Percentiles rank a stretch among this genome's conserved stretches.
phyloP scores from a whole-genome alignment of 2,113 vertebrate genomes.

The Regulus satrapa region DNA sequence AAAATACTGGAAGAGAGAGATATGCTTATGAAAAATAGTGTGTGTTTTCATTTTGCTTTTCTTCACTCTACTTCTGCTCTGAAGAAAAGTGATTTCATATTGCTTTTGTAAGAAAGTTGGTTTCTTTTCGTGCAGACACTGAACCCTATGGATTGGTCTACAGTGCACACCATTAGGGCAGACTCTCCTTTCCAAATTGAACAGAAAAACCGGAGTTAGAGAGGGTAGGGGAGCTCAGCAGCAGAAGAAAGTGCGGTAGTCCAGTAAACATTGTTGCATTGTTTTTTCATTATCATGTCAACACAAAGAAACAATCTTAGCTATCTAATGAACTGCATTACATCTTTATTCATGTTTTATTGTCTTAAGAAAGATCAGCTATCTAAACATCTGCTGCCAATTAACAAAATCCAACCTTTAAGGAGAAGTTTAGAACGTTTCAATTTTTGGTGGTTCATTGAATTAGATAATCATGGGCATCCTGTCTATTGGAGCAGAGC shows the following conservation, averaged over 20 bases:
- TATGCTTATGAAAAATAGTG: neutral
- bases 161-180: neutral
- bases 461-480: neutral
- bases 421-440: neutral
- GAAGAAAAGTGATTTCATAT: neutral
- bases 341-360: neutral
- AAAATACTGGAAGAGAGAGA: neutral
- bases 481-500: neutral
- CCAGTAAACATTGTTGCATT: neutral
- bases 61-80: neutral
- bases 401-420: neutral
- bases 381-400: neutral
- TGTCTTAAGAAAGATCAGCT: neutral
- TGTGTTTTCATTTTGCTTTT: neutral
- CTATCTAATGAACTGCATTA: neutral
- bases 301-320: neutral
- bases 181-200: rapidly evolving
- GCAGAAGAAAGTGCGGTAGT: neutral
- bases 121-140: neutral
- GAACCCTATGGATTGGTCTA: neutral
- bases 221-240: neutral
- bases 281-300: neutral
- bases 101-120: neutral
- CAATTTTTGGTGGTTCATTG: neutral
- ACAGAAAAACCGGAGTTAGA: neutral